phyloP scores from a whole-genome alignment of 2,888 invertebrate genomes.

The Andrena marginata region DNA sequence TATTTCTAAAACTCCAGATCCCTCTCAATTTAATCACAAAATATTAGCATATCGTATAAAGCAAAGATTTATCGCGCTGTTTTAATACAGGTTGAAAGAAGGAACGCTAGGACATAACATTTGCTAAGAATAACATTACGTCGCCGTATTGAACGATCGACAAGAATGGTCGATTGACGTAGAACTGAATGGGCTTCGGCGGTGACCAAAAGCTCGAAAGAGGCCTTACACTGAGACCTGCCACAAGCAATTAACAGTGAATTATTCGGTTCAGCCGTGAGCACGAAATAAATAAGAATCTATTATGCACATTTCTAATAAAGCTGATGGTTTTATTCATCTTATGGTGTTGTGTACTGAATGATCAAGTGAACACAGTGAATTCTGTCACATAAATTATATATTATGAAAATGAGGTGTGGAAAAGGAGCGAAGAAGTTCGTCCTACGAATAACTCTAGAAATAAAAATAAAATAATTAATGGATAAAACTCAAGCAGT shows the following conservation, averaged over 20 bases:
- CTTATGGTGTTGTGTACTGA: not conserved
- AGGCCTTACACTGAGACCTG: constrained; percentile 69
- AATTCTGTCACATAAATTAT: not conserved
- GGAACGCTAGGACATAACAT: not conserved
- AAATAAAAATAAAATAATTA: constrained; percentile 5
- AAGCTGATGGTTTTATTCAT: not conserved
- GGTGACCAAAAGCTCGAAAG: constrained; percentile 65
- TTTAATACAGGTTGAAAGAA: not conserved
- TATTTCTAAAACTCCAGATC: not conserved
- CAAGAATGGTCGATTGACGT: constrained; percentile 71
- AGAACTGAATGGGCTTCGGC: constrained; percentile 62
- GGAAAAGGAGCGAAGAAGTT: constrained; percentile 32
- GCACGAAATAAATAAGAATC: not conserved
- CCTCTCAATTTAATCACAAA: not conserved
- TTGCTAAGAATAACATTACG: constrained; percentile 56
- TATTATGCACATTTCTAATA: not conserved
- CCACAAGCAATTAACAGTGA: constrained; percentile 63
- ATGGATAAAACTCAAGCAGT: not conserved
- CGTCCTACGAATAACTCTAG: not conserved
- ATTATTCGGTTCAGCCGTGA: constrained; percentile 33
- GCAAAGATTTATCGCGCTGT: not conserved
- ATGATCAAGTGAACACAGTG: not conserved
- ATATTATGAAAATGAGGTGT: not conserved
- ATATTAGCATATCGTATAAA: not conserved
- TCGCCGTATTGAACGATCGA: constrained; percentile 53